Evolutionary conservation across 2,888 invertebrate genomes (phyloP).

Genomic region (Eutolmus rufibarbis): DNA sequence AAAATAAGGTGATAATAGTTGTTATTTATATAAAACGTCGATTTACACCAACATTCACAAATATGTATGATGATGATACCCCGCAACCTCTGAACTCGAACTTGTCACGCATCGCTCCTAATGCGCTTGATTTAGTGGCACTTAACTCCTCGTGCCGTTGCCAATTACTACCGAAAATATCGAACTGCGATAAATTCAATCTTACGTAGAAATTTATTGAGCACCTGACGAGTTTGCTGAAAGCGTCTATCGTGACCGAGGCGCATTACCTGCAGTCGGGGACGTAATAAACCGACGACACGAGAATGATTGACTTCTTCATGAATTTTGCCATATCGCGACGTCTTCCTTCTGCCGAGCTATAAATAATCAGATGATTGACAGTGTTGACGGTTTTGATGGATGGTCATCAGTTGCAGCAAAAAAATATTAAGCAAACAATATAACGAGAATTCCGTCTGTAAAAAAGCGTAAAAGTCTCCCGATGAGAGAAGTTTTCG

Average conservation of each 20-base stretch:
- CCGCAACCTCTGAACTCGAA: background rate
- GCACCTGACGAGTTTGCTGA: constrained; percentile 25
- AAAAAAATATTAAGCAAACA: constrained; percentile 7
- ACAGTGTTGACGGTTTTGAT: constrained; percentile 60
- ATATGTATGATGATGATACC: background rate
- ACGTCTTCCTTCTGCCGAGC: constrained; percentile 57
- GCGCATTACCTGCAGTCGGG: constrained; percentile 21
- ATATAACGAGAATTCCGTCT: constrained; percentile 15
- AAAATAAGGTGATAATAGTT: background rate
- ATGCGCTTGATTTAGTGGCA: background rate
- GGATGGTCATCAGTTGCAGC: constrained; percentile 55
- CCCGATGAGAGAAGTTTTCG: constrained; percentile 1
- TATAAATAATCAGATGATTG: constrained; percentile 59
- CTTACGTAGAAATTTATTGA: constrained; percentile 24
- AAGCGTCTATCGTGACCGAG: constrained; percentile 23
- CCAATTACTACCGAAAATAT: constrained; percentile 22
- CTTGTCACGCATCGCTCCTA: background rate
- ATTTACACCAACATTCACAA: background rate
- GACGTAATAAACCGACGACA: constrained; percentile 34
- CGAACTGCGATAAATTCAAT: background rate
- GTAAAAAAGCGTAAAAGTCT: background rate
- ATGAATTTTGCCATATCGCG: constrained; percentile 50
- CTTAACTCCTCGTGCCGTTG: background rate
- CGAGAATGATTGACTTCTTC: constrained; percentile 45
- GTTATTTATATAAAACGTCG: background rate